These are phyloP conservation scores for Scaptomyza caliginosa DNA, from an alignment of 2,888 invertebrate genomes.

Conservation along the genomic window DNA sequence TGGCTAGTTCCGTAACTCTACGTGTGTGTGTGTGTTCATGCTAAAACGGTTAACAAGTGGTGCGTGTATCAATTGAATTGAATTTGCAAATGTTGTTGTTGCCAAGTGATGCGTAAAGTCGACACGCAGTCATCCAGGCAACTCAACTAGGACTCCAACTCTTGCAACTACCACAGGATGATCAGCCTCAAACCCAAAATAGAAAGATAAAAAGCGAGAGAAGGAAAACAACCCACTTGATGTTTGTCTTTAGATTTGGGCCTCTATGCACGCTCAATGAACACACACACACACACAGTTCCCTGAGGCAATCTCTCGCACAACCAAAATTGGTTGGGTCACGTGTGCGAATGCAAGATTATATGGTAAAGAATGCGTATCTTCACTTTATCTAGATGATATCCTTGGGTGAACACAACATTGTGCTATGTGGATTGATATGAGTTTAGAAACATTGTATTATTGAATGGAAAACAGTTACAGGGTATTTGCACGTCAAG, in stretches of 20 bases:
- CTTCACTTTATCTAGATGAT: conserved; percentile 17
- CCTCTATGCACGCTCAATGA: not conserved
- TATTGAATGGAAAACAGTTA: not conserved
- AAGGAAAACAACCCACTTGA: conserved; percentile 63
- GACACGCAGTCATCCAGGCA: conserved; percentile 19
- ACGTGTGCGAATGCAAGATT: conserved; percentile 38
- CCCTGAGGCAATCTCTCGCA: not conserved
- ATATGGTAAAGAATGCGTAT: conserved; percentile 46
- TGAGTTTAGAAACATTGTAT: too few relatives aligned
- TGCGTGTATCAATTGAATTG: conserved; percentile 79
- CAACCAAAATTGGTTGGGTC: not conserved
- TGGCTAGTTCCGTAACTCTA: conserved; percentile 3
- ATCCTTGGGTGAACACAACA: not conserved
- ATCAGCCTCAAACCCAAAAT: conserved; percentile 45
- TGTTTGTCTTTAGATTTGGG: conserved; percentile 60
- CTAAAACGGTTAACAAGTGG: conserved; percentile 76
- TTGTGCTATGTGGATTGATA: not conserved
- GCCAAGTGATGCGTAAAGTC: conserved; percentile 64
- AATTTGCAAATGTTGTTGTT: conserved; percentile 78
- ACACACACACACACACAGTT: not conserved
- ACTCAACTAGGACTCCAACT: conserved; percentile 10
- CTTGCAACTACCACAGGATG: conserved; percentile 1
- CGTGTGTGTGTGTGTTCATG: conserved; percentile 52
- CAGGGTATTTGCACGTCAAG: not conserved
- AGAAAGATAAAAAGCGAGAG: too few relatives aligned